Evolutionary conservation across 2,888 invertebrate genomes (phyloP), one percentile per base, ranked within the genome.

Genomic region (Scaptomyza parva): DNA sequence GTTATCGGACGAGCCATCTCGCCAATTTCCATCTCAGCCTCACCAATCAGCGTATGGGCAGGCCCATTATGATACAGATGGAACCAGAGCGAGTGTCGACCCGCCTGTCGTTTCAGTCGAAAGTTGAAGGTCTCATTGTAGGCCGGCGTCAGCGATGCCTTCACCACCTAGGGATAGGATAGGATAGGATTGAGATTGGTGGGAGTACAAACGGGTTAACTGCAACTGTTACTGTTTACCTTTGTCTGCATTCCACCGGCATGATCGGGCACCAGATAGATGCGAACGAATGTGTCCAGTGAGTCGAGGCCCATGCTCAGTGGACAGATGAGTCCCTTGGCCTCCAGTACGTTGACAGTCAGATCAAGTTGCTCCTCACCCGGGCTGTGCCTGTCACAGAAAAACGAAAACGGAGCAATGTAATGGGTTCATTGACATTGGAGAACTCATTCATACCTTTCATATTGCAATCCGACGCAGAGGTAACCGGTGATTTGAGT

Each of bases 71-170:
- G 93, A 88, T 94, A 95, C 54, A 95, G 92, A 88, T 95, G 95
- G 90, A 96, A 95, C 90, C 94, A 93, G 12, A 96, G 91, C 0
- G 94, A 93, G 71, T 94, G 92, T 40, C 93, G 92, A 18, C 93
- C 92, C 51, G 94, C 92, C 67, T 94, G 94, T 40, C 93, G 92
- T 39, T 93, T 94, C 73, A 95, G 91, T 67, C 93, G 92, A 73
- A 94, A 96, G 72, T 95, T 92, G 89, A 96, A 96, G 63, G 95
- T 94, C 89, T 96, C 96, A 86, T 96, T 96, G 90, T 95, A 96
- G 64, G 95, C 94, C 0, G 96, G 96, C 68, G 95, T 95, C 63
- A 93, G 93, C 2, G 95, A 94, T 69, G 94, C 93, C 74, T 94
- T 93, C 78, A 95, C 95, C 43, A 96, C 90, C 92, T 92, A 64